phyloP scores from a whole-genome alignment of 2,888 invertebrate species.

The Balanococcus diminutus region DNA sequence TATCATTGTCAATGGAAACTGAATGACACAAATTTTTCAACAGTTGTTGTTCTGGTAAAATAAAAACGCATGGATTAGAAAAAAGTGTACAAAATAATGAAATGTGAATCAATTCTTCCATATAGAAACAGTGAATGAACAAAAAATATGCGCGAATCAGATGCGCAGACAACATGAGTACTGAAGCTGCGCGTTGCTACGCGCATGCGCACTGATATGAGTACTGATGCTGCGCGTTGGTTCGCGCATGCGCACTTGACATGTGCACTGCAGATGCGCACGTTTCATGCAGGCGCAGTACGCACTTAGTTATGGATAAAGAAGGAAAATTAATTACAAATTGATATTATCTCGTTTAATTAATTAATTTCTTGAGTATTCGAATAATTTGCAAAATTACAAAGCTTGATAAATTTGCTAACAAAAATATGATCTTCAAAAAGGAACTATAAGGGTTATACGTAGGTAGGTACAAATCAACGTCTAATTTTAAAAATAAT shows the following conservation, averaged over 20 bases:
- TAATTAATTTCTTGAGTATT: too few species aligned
- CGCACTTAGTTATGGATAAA: too few species aligned
- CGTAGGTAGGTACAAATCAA: too few species aligned
- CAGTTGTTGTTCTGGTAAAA: neutral
- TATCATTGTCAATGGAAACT: neutral
- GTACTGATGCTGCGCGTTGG: neutral
- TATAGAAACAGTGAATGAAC: neutral
- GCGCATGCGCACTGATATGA: neutral
- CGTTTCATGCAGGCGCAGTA: too few species aligned
- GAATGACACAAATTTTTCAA: neutral
- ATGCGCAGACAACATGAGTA: neutral
- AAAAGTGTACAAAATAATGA: neutral
- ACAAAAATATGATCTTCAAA: too few species aligned
- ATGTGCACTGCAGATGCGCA: neutral
- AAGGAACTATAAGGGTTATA: too few species aligned
- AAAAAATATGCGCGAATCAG: neutral
- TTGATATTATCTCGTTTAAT: too few species aligned
- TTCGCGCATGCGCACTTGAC: neutral
- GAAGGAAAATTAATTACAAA: too few species aligned
- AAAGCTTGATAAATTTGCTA: too few species aligned
- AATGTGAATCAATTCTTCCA: neutral
- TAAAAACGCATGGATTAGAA: neutral
- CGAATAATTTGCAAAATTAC: too few species aligned
- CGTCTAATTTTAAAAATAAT: too few species aligned
- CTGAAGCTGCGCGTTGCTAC: neutral